A percentile compares a stretch with the other conserved stretches of the same genome.
Evolutionary conservation across 2,113 vertebrate species (phyloP).

Genomic region (Malurus cyaneus): DNA sequence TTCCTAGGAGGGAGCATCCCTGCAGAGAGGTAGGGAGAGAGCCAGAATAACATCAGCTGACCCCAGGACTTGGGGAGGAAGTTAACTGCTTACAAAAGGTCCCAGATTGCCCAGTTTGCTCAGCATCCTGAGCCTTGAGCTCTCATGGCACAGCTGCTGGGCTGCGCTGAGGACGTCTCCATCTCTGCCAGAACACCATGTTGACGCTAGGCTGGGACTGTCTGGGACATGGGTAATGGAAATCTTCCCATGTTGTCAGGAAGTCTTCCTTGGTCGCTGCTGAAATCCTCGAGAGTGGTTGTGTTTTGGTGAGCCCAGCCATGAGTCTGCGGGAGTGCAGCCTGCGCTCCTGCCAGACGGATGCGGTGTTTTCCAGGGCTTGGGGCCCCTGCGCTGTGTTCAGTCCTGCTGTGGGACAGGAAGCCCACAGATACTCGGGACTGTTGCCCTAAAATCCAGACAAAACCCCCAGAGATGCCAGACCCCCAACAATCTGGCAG

Average conservation of each 20-base stretch:
- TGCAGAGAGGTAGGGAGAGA: background rate
- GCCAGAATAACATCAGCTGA: background rate
- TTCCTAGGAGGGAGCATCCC: background rate
- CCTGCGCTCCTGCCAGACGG: background rate
- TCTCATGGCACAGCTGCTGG: background rate
- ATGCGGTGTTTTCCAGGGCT: background rate
- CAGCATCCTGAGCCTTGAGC: background rate
- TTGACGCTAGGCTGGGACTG: background rate
- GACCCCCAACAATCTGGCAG: constrained; percentile 11
- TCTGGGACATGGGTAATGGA: background rate
- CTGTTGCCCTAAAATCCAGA: background rate
- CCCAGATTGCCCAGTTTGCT: background rate
- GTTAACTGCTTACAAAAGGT: background rate
- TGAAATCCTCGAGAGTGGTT: background rate
- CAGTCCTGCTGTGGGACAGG: background rate
- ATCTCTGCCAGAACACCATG: background rate
- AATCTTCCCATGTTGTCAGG: background rate
- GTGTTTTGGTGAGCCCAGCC: background rate
- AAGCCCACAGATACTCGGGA: background rate
- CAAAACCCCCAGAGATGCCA: constrained; percentile 7
- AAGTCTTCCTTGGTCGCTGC: background rate
- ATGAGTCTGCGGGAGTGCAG: background rate
- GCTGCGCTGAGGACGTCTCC: rapidly evolving
- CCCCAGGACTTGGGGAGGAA: background rate
- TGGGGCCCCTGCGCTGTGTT: background rate